Percentiles rank a stretch among this genome's conserved stretches.
These are phyloP conservation scores for Falco cherrug DNA, from an alignment of 2,797 vertebrate species.

Conservation along the genomic window DNA sequence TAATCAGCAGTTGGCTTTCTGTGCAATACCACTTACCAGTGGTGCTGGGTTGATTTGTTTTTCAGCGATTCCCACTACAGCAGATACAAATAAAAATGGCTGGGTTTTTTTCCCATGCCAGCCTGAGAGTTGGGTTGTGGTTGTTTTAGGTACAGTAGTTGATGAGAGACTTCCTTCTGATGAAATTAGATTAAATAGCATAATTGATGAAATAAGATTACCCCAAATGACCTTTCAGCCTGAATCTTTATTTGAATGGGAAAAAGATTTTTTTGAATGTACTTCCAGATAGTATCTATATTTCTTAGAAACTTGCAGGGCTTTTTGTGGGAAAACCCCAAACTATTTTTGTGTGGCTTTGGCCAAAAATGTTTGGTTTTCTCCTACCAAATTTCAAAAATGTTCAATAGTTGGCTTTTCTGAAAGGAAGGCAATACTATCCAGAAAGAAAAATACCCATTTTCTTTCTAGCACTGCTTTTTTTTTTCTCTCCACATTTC, in stretches of 20 bases:
- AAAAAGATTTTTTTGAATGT: conserved; percentile 35
- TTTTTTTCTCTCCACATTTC: neutral
- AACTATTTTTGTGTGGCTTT: conserved; percentile 60
- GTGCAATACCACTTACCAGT: neutral
- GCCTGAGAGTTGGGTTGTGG: neutral
- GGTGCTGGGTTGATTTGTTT: neutral
- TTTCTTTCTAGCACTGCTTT: neutral
- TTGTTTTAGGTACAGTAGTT: neutral
- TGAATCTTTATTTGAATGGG: conserved; percentile 34
- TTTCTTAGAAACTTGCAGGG: conserved; percentile 62
- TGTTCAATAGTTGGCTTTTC: conserved; percentile 61
- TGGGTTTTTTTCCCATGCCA: neutral
- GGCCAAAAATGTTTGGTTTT: conserved; percentile 55
- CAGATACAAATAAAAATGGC: neutral
- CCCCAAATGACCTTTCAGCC: conserved; percentile 34
- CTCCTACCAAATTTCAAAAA: conserved; percentile 60
- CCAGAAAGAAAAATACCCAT: neutral
- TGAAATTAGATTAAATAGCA: neutral
- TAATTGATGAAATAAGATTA: conserved; percentile 38
- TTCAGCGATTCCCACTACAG: neutral
- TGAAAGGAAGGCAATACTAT: conserved; percentile 58
- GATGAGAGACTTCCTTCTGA: neutral
- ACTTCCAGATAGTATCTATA: conserved; percentile 58
- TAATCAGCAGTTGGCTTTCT: neutral
- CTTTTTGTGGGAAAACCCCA: conserved; percentile 61